Evolutionary conservation across 1,140 invertebrate genomes (phyloP), one percentile per base, ranked within the genome.

Genomic region (Bombus pascuorum): DNA sequence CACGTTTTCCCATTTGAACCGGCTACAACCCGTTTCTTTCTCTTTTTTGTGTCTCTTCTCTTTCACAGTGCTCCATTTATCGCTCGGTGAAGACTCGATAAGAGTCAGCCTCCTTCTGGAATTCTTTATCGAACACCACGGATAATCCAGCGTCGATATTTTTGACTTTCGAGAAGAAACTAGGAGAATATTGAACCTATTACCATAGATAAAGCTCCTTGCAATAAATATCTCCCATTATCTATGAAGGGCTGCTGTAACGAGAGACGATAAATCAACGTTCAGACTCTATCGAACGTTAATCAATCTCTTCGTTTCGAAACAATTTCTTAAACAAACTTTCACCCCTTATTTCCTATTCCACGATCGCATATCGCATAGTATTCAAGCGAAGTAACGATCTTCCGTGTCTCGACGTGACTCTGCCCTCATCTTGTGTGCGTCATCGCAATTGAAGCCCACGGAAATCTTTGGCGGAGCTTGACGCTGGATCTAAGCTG

Each of bases 381-480:
- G 28, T 8, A 32, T n/a, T 22, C 47, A 22, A 53, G 47, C 47
- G 47, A 53, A 8, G 18, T 53, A 53, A 53, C 18, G 47, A 73
- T 73, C 39, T n/a, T 70, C 42, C 39, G 44, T 59, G n/a, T 59
- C 37, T 81, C 37, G 37, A 25, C 25, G 53, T 28, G 44, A 42
- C 37, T 62, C 18, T 53, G 47, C 0, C 5, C 18, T 53, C 47
- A 22, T 53, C 47, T 53, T 22, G 47, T 53, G 47, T 53, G 42
- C 22, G 34, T 32, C 70, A 44, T 59, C 37, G 80, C 80, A 70
- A 77, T 77, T 57, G 68, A 83, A 39, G 13, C 47, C 47, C 47
- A 72, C 39, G 66, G 76, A 70, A 84, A 79, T 84, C 75, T 73
- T 83, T 76, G 44, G 62, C 15, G 22, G 44, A 37, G 72, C 25